Percentiles rank a stretch among this genome's conserved stretches.
phyloP scores from a whole-genome alignment of 2,113 vertebrate genomes.

The Peromyscus californicus region DNA sequence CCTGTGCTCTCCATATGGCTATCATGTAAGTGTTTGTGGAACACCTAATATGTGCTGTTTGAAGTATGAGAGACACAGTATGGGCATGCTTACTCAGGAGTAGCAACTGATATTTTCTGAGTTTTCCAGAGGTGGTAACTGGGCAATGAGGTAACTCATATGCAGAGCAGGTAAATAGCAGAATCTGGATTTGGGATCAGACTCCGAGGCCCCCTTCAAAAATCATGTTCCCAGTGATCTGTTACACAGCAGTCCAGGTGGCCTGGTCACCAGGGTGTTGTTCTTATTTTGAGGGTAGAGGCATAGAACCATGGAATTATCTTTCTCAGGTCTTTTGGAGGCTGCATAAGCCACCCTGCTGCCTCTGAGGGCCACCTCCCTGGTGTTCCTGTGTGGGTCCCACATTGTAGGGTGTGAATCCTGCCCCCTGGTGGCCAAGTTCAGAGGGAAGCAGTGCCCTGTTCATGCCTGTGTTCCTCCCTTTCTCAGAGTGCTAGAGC shows the following conservation, averaged over 20 bases:
- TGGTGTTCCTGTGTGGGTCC: background rate
- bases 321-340: background rate
- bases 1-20: background rate
- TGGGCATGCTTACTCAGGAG: background rate
- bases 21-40: background rate
- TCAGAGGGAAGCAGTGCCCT: background rate
- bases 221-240: background rate
- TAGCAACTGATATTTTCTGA: background rate
- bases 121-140: slow-evolving; percentile 7
- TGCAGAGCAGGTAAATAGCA: background rate
- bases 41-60: background rate
- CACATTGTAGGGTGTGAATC: background rate
- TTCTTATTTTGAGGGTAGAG: background rate
- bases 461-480: background rate
- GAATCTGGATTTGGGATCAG: background rate
- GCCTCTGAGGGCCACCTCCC: background rate
- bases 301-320: background rate
- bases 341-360: background rate
- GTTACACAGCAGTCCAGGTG: rapidly evolving
- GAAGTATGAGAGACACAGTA: background rate
- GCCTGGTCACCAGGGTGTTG: background rate
- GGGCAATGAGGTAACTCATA: background rate
- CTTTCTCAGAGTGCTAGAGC: background rate
- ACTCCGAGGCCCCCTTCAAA: background rate
- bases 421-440: background rate